Conservation (phyloP, 2,797 vertebrate species). For the Novumbra hubbsi region DNA sequence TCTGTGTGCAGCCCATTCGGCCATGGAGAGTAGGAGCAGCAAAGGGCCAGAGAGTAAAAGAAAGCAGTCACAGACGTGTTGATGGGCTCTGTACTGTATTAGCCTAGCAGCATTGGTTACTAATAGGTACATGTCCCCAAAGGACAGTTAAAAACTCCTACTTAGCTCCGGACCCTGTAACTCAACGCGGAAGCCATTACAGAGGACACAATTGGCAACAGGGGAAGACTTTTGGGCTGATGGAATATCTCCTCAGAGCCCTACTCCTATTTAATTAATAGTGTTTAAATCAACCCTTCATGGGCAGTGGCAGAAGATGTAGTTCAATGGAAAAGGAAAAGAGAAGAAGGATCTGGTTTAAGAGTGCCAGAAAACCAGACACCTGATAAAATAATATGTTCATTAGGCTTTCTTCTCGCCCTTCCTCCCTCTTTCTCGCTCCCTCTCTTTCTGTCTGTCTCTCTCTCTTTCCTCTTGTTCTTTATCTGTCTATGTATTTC, state of each 20-base stretch:
- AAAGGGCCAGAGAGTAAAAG: slow-evolving; percentile 24
- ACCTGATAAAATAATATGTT: neutral
- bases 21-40: slow-evolving; percentile 21
- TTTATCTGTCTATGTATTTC: no score
- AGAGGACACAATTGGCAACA: slow-evolving; percentile 46
- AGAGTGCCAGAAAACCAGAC: neutral
- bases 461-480: no score
- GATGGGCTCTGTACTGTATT: slow-evolving; percentile 45
- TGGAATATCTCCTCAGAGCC: slow-evolving; percentile 48
- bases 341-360: slow-evolving; percentile 14
- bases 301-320: slow-evolving; percentile 26
- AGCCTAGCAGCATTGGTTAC: slow-evolving; percentile 35
- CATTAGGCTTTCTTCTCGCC: neutral
- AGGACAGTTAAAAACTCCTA: slow-evolving; percentile 31
- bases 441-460: neutral
- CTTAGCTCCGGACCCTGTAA: slow-evolving; percentile 32
- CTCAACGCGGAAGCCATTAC: slow-evolving; percentile 33
- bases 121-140: slow-evolving; percentile 48
- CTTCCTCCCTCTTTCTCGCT: neutral
- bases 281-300: slow-evolving; percentile 56
- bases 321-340: slow-evolving; percentile 17
- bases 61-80: slow-evolving; percentile 5
- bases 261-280: slow-evolving; percentile 46
- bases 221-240: slow-evolving; percentile 43
- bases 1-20: slow-evolving; percentile 16